Evolutionary conservation across 2,888 invertebrate genomes (phyloP), one percentile per base, ranked within the genome.

Genomic region (Athalia circularis): DNA sequence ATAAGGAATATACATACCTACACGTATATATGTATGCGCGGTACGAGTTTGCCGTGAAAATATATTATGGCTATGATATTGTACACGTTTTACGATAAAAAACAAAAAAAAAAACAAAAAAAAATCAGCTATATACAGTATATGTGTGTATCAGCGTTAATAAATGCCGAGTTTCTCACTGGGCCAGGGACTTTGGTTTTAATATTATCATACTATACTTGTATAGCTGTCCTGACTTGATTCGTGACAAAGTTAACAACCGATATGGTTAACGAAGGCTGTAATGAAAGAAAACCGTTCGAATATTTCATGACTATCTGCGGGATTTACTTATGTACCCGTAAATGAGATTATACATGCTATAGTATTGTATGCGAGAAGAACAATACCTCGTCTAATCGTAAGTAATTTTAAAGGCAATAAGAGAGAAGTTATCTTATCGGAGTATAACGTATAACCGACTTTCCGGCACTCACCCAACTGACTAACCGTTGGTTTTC

Each of bases 141-240:
- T 29, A 61, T n/a, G 61, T 13, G 13, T 11, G 43, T 68, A 68
- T 43, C 29, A 50, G 52, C 43, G 7, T 29, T 11, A 68, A 68
- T 54, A 68, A 68, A 54, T 65, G 48, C 65, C 68, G 43, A 29
- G 9, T 15, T 43, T 64, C 64, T n/a, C 45, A 68, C 68, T 68
- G 54, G 68, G 68, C 68, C 68, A 68, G 68, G 68, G 68, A 68
- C 68, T 68, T 6, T 3, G 43, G 29, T 68, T 54, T 68, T 68
- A 29, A 52, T 54, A 4, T 64, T 29, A 7, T 68, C 54, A 9
- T 29, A 54, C n/a, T 8, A 7, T 64, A 43, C 52, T 54, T 8
- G 11, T 11, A 48, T 13, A n/a, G 65, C n/a, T 48, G n/a, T 2
- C 47, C n/a, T 65, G 13, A 9, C 9, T 64, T 64, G 5, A 45